A percentile compares a stretch with the other conserved stretches of the same genome.
Evolutionary conservation across 2,888 invertebrate species (phyloP).

Genomic region (Subacronicta megacephala): DNA sequence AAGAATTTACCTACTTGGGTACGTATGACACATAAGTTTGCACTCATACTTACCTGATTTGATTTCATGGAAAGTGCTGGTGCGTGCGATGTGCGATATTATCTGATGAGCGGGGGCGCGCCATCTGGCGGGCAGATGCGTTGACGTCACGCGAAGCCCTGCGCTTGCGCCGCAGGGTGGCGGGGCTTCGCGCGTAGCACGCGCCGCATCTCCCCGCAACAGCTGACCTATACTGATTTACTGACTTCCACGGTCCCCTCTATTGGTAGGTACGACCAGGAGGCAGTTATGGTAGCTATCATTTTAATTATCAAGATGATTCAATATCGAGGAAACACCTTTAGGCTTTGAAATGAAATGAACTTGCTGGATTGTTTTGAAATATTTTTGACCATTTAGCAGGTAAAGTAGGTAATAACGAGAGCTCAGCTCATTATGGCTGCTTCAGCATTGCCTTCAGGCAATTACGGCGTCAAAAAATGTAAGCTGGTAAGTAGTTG

Average conservation of each 20-base stretch:
- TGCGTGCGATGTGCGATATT: conserved; percentile 81
- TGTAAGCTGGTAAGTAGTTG: too few species aligned
- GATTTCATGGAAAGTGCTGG: conserved; percentile 63
- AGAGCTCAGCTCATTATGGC: too few species aligned
- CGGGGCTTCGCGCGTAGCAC: conserved; percentile 69
- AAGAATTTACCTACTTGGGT: neutral
- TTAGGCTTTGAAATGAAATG: too few species aligned
- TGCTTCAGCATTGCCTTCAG: too few species aligned
- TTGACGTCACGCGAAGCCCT: conserved; percentile 87
- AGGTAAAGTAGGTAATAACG: too few species aligned
- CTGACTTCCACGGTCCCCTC: conserved; percentile 35
- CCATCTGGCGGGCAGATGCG: conserved; percentile 88
- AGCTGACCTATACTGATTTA: conserved; percentile 87
- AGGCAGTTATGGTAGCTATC: neutral
- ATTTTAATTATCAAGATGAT: neutral
- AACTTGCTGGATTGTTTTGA: too few species aligned
- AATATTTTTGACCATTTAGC: too few species aligned
- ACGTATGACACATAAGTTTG: conserved; percentile 1
- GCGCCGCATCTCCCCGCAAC: conserved; percentile 71
- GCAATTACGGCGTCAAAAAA: too few species aligned
- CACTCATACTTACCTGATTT: conserved; percentile 56
- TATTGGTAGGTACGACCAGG: conserved; percentile 11
- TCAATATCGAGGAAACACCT: too few species aligned
- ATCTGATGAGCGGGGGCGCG: conserved; percentile 80
- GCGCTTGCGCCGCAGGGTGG: conserved; percentile 58